Evolutionary conservation across 1,140 invertebrate genomes (phyloP).

Genomic region (Coelopa frigida): DNA sequence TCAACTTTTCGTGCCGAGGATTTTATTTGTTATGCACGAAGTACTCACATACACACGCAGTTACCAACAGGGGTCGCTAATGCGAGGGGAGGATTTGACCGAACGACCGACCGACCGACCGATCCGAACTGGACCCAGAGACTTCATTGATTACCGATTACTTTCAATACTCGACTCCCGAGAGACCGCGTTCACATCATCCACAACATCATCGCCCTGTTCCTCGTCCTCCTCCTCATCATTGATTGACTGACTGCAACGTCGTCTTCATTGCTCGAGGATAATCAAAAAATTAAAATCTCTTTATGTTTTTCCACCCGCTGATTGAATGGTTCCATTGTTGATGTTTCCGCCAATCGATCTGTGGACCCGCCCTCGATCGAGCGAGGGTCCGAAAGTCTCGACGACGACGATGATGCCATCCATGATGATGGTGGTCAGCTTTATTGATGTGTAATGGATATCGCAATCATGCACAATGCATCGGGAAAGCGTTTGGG

Average conservation of each 20-base stretch:
- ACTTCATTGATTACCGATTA: conserved; percentile 43
- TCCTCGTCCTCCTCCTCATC: neutral
- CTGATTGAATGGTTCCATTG: conserved; percentile 44
- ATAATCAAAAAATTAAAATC: conserved; percentile 45
- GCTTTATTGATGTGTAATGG: conserved; percentile 38
- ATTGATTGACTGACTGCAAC: neutral
- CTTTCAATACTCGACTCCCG: neutral
- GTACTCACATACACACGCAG: too few species aligned
- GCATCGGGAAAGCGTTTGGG: conserved; percentile 4
- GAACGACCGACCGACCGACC: too few species aligned
- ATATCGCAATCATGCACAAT: conserved; percentile 21
- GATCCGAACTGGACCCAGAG: conserved; percentile 7
- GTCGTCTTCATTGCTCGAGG: conserved; percentile 7
- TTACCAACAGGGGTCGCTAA: too few species aligned
- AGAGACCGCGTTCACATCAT: conserved; percentile 3
- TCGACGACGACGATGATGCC: neutral
- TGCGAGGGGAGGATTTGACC: too few species aligned
- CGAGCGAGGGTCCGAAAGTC: neutral
- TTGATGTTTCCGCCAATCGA: conserved; percentile 8
- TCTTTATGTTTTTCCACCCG: conserved; percentile 39
- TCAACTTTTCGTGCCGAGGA: too few species aligned
- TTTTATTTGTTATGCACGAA: too few species aligned
- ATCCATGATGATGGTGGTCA: conserved; percentile 20
- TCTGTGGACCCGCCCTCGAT: neutral
- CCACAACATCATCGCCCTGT: conserved; percentile 1